A percentile compares a stretch with the other conserved stretches of the same genome.
Evolutionary conservation across 2,888 invertebrate genomes (phyloP).

Genomic region (Diaperis boleti): DNA sequence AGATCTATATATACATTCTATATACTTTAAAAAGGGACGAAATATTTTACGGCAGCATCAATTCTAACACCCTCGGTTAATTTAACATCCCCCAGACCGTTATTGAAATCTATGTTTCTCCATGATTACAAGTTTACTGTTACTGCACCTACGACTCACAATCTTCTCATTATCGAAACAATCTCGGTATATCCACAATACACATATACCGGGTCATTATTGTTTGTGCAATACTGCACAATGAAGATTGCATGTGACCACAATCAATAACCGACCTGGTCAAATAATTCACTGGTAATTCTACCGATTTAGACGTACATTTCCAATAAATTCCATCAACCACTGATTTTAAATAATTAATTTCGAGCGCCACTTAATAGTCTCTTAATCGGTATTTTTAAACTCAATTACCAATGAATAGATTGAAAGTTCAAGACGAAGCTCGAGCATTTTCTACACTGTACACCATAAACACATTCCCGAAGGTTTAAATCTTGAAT

Average conservation of each 20-base stretch:
- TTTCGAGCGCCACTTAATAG: slow-evolving; percentile 17
- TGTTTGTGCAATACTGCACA: slow-evolving; percentile 55
- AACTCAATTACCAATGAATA: slow-evolving; percentile 27
- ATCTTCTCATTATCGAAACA: slow-evolving; percentile 58
- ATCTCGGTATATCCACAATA: slow-evolving; percentile 51
- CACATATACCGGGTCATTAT: slow-evolving; percentile 51
- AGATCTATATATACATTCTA: slow-evolving; percentile 39
- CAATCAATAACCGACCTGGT: slow-evolving; percentile 56
- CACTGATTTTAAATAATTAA: slow-evolving; percentile 29
- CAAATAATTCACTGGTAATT: slow-evolving; percentile 49
- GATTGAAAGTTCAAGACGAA: slow-evolving; percentile 19
- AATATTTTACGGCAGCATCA: slow-evolving; percentile 3
- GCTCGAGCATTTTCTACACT: slow-evolving; percentile 5
- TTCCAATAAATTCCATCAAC: slow-evolving; percentile 32
- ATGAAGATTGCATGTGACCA: slow-evolving; percentile 56
- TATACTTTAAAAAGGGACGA: slow-evolving; percentile 17
- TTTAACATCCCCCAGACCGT: background rate
- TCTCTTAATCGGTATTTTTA: slow-evolving; percentile 33
- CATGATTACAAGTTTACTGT: slow-evolving; percentile 28
- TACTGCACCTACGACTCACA: slow-evolving; percentile 46
- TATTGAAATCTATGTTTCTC: background rate
- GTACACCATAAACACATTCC: slow-evolving; percentile 13
- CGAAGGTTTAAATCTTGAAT: slow-evolving; percentile 1
- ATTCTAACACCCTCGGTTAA: background rate
- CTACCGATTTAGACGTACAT: slow-evolving; percentile 10